Evolutionary conservation across 2,888 invertebrate species (phyloP).

Genomic region (Cephus spinipes): DNA sequence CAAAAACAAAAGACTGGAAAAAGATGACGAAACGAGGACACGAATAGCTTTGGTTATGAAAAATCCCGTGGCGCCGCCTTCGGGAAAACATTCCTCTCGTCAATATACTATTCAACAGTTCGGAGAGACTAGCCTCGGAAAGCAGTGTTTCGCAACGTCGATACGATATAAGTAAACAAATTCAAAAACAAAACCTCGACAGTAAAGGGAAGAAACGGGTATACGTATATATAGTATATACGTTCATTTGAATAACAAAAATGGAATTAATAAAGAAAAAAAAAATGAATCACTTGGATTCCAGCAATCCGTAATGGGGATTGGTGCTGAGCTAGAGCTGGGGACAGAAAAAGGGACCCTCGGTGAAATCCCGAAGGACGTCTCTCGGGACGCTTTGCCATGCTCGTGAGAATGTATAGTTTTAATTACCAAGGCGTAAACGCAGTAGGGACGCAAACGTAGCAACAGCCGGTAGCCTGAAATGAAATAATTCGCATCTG

Average conservation of each 20-base stretch:
- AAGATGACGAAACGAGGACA: neutral
- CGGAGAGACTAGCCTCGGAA: too few relatives aligned
- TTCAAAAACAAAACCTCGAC: neutral
- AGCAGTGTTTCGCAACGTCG: neutral
- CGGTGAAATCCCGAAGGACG: neutral
- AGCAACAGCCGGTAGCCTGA: neutral
- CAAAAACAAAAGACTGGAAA: neutral
- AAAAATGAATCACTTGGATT: neutral
- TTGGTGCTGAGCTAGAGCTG: neutral
- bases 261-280: neutral
- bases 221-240: neutral
- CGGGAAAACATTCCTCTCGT: too few relatives aligned
- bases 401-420: neutral
- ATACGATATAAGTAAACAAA: neutral
- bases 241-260: neutral
- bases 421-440: slow-evolving; percentile 8
- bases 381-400: neutral
- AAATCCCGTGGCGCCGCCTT: neutral
- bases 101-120: too few relatives aligned
- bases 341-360: neutral
- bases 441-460: neutral
- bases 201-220: neutral
- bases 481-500: slow-evolving; percentile 16
- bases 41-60: neutral
- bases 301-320: neutral